A percentile compares a stretch with the other conserved stretches of the same genome.
These are phyloP conservation scores for Teleogryllus occipitalis DNA, from an alignment of 1,140 invertebrate species.

Conservation along the genomic window DNA sequence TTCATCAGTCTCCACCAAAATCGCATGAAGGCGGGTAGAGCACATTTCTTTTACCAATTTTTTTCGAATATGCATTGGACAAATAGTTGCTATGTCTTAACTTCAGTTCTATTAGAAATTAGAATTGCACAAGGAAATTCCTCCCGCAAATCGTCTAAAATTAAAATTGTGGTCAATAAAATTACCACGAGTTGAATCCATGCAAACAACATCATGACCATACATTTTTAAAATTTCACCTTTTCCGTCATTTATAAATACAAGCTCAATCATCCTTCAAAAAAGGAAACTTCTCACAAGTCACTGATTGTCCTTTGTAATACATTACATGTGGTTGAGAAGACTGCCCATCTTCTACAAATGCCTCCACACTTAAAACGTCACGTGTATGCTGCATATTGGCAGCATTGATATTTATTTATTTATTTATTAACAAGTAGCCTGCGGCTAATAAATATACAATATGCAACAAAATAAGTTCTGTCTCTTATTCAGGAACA, in stretches of 20 bases:
- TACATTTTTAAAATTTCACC: not conserved
- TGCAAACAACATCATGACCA: not conserved
- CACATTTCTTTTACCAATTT: not conserved
- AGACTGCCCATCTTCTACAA: not conserved
- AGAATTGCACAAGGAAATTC: conserved; percentile 6
- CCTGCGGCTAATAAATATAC: too few species aligned
- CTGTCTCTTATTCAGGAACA: too few species aligned
- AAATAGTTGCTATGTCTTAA: not conserved
- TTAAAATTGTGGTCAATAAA: not conserved
- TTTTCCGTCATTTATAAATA: not conserved
- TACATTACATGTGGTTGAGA: not conserved
- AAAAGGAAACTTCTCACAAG: not conserved
- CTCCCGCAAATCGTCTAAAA: not conserved
- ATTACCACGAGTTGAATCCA: not conserved
- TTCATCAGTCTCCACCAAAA: not conserved
- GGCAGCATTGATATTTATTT: too few species aligned
- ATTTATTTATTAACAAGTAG: too few species aligned
- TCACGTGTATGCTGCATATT: too few species aligned
- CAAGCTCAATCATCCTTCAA: not conserved
- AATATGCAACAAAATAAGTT: too few species aligned
- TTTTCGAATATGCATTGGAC: not conserved
- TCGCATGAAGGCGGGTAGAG: not conserved
- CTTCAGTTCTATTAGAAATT: conserved; percentile 8
- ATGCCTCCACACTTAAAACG: not conserved
- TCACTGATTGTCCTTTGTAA: not conserved